These are phyloP conservation scores for Tinamus major DNA, from an alignment of 2,797 vertebrate genomes.

Conservation along the genomic window DNA sequence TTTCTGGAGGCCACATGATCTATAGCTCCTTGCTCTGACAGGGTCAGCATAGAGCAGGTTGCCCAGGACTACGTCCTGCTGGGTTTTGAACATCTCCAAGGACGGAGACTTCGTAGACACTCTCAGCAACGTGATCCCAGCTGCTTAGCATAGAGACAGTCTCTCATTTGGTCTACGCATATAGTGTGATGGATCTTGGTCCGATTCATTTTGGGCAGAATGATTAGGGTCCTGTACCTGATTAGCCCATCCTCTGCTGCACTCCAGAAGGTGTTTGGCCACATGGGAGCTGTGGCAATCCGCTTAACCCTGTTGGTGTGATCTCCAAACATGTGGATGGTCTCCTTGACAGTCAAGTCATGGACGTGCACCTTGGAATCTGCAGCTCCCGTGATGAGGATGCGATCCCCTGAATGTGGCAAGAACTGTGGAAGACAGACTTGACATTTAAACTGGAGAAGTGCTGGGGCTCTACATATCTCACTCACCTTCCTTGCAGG, in stretches of 20 bases:
- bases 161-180: not conserved
- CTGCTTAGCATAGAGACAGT: not conserved
- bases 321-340: constrained; percentile 98
- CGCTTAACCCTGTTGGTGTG: constrained; percentile 98
- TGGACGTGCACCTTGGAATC: constrained; percentile 99
- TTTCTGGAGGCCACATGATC: not conserved
- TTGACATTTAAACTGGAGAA: not conserved
- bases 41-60: not conserved
- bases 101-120: not conserved
- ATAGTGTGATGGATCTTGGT: not conserved
- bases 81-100: not conserved
- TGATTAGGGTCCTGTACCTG: constrained; percentile 79
- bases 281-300: constrained; percentile 97
- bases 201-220: not conserved
- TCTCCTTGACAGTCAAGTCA: constrained; percentile 95
- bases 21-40: not conserved
- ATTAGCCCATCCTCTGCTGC: constrained; percentile 96
- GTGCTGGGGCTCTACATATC: not conserved
- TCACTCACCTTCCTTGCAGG: not conserved
- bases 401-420: constrained; percentile 94
- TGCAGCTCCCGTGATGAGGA: constrained; percentile 94
- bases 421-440: constrained; percentile 86
- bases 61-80: not conserved
- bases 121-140: not conserved
- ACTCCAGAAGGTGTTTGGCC: constrained; percentile 99